Conservation (phyloP, 1,140 invertebrate species). For the Apis mellifera region Amel_HAv3.1 CM009933.2:6754001-6754500, state of each 20-base stretch:
- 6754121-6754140: background rate
- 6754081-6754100: conserved; percentile 1
- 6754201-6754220: background rate
- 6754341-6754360: too few species aligned
- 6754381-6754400: too few species aligned
- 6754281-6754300: background rate
- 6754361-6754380: too few species aligned
- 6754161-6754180: background rate
- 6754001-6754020: too few species aligned
- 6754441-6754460: too few species aligned
- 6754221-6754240: background rate
- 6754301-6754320: background rate
- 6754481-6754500: too few species aligned
- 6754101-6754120: conserved; percentile 15
- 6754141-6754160: background rate
- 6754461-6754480: too few species aligned
- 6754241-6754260: background rate
- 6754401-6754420: too few species aligned
- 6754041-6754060: background rate
- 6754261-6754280: background rate
- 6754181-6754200: background rate
- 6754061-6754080: background rate
- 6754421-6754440: too few species aligned
- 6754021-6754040: background rate
- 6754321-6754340: background rate